A percentile compares a stretch with the other conserved stretches of the same genome.
phyloP scores from a whole-genome alignment of 2,888 invertebrate genomes.

The Drosophila rubida region DNA sequence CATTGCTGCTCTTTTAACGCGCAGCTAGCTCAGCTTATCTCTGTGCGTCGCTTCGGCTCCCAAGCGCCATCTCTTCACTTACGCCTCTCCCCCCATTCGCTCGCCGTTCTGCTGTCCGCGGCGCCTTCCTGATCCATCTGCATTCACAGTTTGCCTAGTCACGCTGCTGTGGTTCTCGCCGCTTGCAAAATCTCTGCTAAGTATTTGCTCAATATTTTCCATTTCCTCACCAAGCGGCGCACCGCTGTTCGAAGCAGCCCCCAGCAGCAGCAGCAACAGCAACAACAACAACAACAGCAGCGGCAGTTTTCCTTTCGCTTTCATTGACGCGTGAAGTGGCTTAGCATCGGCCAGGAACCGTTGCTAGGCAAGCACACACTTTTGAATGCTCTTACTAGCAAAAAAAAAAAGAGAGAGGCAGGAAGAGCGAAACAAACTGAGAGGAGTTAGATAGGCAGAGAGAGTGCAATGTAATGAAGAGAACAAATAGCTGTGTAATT shows the following conservation, averaged over 20 bases:
- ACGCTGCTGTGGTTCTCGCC: slow-evolving; percentile 71
- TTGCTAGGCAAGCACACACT: background rate
- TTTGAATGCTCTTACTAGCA: background rate
- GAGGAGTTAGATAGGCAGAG: too few relatives aligned
- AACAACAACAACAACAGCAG: slow-evolving; percentile 1
- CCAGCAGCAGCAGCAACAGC: background rate
- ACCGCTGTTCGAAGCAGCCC: slow-evolving; percentile 26
- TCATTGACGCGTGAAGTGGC: slow-evolving; percentile 79
- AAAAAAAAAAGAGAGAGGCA: too few relatives aligned
- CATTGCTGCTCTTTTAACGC: slow-evolving; percentile 18
- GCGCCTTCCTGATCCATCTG: background rate
- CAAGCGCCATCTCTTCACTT: background rate
- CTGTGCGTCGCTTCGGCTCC: background rate
- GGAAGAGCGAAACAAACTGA: too few relatives aligned
- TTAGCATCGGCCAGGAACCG: slow-evolving; percentile 67
- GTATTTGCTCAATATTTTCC: slow-evolving; percentile 77
- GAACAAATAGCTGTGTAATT: too few relatives aligned
- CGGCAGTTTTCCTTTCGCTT: slow-evolving; percentile 76
- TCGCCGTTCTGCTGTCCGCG: background rate
- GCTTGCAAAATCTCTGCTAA: slow-evolving; percentile 68
- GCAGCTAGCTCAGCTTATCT: background rate
- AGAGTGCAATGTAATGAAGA: too few relatives aligned
- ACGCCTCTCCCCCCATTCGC: background rate
- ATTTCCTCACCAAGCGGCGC: slow-evolving; percentile 70
- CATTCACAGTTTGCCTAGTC: slow-evolving; percentile 50